Base-by-base conservation (phyloP, 1,140 invertebrate genomes). In the Yoshiicerus persimilis region DNA sequence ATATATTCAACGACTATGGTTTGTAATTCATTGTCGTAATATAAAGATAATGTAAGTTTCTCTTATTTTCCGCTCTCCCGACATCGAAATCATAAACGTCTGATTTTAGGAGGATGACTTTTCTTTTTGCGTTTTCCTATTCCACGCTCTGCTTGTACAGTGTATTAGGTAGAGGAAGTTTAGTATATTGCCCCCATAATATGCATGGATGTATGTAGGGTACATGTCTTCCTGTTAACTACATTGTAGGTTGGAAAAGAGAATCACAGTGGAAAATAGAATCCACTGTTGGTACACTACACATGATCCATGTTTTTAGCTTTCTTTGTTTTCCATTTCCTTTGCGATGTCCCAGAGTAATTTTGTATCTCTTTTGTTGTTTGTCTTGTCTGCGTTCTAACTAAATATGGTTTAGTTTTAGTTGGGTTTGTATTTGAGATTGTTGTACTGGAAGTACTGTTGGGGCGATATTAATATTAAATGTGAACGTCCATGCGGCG, bases 31-130 rank as follows among this genome's bases (percentile, higher is more conserved):
- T 9, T 11, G 66, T 30, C 16, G 66, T 32, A 70, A 70, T 70
- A 30, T 25, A 16, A 23, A 70, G 25, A 30, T 70, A 30, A 27
- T 70, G 25, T 25, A 70, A 70, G 10, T 70, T 70, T 70, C 66
- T 70, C 66, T 70, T 32, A 32, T 70, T 70, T 70, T 70, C 25
- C 66, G 25, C 66, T 30, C 66, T 38, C n/a, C n/a, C 75, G 16
- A 80, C 75, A 80, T 77, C 20, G 4, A 77, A 32, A 80, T 80
- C 75, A 80, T 80, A 80, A 80, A 80, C 75, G 75, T 38, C 75
- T 23, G 75, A 80, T 80, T 80, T 80, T 80, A 80, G 32, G 36
- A n/a, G 75, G 34, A 80, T 80, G 75, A 32, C 75, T 80, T 38
- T 80, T 34, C 32, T 80, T 80, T 34, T 70, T 70, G 23, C 32